Conservation (phyloP, 92 coral and sea anemone species). For the Parazoanthus atlanticus region DNA sequence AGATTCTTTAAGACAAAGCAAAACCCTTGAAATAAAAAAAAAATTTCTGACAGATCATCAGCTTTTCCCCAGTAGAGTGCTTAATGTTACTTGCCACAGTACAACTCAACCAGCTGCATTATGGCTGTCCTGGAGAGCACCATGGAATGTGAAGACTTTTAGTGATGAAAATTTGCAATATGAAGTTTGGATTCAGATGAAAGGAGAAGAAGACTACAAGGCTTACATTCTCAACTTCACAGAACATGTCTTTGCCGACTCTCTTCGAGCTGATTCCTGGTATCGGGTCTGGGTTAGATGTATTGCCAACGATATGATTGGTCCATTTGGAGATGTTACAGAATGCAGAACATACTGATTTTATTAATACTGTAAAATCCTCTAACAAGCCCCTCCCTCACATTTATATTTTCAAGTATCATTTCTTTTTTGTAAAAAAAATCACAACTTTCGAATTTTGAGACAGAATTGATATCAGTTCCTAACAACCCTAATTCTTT, state of each 20-base stretch:
- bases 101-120: conserved; percentile 50
- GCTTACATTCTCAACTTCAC: conserved; percentile 75
- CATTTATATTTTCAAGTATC: too few species aligned
- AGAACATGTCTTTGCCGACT: conserved; percentile 70
- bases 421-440: too few species aligned
- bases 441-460: too few species aligned
- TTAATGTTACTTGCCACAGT: conserved; percentile 66
- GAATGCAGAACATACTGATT: conserved; percentile 62
- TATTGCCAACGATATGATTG: conserved; percentile 49
- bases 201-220: conserved; percentile 62
- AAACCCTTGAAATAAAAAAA: conserved; percentile 7
- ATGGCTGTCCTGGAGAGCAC: conserved; percentile 80
- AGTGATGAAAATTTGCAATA: conserved; percentile 45
- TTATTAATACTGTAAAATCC: background rate
- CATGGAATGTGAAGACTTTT: conserved; percentile 69
- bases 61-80: conserved; percentile 78
- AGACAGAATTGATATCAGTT: too few species aligned
- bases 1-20: conserved; percentile 45
- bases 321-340: conserved; percentile 77
- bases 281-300: conserved; percentile 91
- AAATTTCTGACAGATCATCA: background rate
- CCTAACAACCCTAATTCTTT: too few species aligned
- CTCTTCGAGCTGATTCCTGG: conserved; percentile 55
- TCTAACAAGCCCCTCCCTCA: background rate
- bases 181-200: conserved; percentile 95